Conservation (phyloP, 2,797 vertebrate species). For the Pseudotriccus pelzelni region DNA sequence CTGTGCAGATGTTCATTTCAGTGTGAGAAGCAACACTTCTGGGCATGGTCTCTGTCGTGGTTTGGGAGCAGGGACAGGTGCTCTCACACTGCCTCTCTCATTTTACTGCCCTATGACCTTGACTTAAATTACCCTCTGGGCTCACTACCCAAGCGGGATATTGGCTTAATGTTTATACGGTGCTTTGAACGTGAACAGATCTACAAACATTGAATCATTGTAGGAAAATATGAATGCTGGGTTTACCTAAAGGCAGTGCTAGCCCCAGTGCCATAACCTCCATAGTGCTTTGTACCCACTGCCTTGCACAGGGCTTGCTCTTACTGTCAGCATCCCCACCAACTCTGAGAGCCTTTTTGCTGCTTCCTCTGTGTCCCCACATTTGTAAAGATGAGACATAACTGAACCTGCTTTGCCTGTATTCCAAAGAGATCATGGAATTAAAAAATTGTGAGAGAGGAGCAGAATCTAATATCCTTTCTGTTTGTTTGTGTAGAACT, state of each 20-base stretch:
- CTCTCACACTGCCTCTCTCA: background rate
- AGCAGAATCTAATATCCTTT: background rate
- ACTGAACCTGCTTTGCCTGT: background rate
- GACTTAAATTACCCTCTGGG: background rate
- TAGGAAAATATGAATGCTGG: background rate
- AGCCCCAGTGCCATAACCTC: background rate
- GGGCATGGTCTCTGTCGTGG: background rate
- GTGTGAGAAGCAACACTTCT: background rate
- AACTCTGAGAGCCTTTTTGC: background rate
- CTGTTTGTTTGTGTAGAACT: background rate
- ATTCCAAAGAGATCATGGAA: background rate
- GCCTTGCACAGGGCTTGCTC: background rate
- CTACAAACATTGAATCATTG: background rate
- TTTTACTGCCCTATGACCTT: background rate
- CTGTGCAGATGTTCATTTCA: accelerated
- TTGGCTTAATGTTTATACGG: background rate
- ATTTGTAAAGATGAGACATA: background rate
- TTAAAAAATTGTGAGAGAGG: background rate
- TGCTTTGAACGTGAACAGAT: background rate
- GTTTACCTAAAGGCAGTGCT: background rate
- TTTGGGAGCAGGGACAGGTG: background rate
- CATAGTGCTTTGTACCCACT: background rate
- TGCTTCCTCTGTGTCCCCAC: background rate
- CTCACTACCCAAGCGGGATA: background rate
- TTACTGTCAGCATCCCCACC: background rate